A percentile compares a stretch with the other conserved stretches of the same genome.
Evolutionary conservation across 2,113 vertebrate species (phyloP).

Genomic region (Tauraco erythrolophus): DNA sequence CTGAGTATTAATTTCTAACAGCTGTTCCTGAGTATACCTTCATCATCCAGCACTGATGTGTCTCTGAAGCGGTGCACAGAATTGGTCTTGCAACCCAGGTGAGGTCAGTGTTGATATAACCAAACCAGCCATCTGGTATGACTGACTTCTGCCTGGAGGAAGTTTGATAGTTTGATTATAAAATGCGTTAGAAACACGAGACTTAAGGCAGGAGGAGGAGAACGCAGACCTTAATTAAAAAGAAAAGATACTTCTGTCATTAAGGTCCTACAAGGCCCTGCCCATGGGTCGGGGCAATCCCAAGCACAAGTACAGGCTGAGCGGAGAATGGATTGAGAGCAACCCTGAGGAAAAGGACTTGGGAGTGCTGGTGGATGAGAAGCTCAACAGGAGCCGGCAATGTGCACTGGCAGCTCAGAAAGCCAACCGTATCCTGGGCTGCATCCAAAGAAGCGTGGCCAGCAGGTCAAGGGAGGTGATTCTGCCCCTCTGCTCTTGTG

Average conservation of each 20-base stretch:
- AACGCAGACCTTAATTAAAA: neutral
- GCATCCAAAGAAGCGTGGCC: too few relatives aligned
- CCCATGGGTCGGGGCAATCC: too few relatives aligned
- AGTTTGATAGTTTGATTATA: neutral
- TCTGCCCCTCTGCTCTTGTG: too few relatives aligned
- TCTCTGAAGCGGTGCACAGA: neutral
- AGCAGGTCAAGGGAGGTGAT: too few relatives aligned
- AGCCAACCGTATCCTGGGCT: too few relatives aligned
- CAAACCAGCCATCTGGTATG: neutral
- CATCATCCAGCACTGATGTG: accelerated
- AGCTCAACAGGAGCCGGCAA: too few relatives aligned
- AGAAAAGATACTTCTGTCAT: neutral
- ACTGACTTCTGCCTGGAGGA: neutral
- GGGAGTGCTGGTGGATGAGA: too few relatives aligned
- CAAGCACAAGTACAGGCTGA: too few relatives aligned
- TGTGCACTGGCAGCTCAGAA: too few relatives aligned
- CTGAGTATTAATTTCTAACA: neutral
- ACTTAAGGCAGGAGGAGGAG: neutral
- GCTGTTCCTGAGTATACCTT: neutral
- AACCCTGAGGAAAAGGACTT: too few relatives aligned
- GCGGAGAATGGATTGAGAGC: too few relatives aligned
- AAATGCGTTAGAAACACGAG: neutral
- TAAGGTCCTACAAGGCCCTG: neutral
- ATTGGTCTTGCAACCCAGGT: neutral
- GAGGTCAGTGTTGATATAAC: neutral